Conservation (phyloP, 2,888 invertebrate species). For the Mystacides longicornis region DNA sequence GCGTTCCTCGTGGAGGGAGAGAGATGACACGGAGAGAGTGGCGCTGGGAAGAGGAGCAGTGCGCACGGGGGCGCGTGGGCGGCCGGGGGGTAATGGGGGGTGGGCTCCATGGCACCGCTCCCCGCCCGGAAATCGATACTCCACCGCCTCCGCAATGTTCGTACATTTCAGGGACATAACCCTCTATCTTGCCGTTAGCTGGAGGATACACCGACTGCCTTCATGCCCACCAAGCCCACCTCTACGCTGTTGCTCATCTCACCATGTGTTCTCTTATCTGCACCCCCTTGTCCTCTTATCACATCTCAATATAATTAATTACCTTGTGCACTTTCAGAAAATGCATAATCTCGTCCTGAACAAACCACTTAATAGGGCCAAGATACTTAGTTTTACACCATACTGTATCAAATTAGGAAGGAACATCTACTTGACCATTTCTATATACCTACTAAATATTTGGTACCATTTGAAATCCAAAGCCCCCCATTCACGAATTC, state of each 20-base stretch:
- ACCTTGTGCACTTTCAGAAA: too few relatives aligned
- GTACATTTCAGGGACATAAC: not conserved
- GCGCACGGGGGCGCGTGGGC: conserved; percentile 11
- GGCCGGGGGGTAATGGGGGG: not conserved
- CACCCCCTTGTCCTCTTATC: too few relatives aligned
- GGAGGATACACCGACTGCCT: not conserved
- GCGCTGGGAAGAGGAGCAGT: conserved; percentile 4
- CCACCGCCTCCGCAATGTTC: conserved; percentile 3
- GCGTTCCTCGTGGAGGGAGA: not conserved
- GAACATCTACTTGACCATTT: too few relatives aligned
- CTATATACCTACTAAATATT: too few relatives aligned
- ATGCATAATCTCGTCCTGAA: too few relatives aligned
- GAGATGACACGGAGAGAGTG: not conserved
- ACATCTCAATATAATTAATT: too few relatives aligned
- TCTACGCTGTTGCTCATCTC: not conserved
- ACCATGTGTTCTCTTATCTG: not conserved
- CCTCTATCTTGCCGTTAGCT: not conserved
- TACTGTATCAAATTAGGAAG: too few relatives aligned
- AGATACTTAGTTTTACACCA: too few relatives aligned
- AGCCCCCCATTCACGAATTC: too few relatives aligned
- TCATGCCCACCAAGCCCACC: not conserved
- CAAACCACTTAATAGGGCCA: too few relatives aligned
- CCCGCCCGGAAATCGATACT: conserved; percentile 17
- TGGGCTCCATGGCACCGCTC: conserved; percentile 6
- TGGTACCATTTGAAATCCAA: too few relatives aligned